Base-by-base conservation (phyloP, 2,888 invertebrate genomes). In the Hemaris fuciformis region DNA sequence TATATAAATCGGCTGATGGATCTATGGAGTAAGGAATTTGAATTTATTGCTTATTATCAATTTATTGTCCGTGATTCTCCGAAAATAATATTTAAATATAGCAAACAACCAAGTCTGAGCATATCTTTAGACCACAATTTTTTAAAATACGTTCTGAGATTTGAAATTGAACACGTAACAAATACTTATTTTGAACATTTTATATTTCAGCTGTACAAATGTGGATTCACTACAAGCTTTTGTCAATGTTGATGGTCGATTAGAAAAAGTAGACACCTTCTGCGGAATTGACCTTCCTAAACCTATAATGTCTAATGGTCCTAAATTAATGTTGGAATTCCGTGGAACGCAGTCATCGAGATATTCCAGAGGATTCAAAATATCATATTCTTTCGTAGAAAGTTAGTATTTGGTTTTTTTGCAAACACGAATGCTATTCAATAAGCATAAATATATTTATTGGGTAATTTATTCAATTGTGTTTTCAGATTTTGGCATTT, bases 301-400 rank as follows among this genome's bases (percentile, higher is more conserved):
- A 71, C 97, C 97, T 62, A 94, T 99, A 69, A 99, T 99, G 98
- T 99, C 98, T 63, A 97, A 96, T 81, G 97, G 97, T 45, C 96
- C 97, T 58, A 94, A 96, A 76, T 93, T 99, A 79, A 95, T 96
- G 81, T 89, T 99, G 62, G 97, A 98, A 86, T 98, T 98, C 83
- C 94, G 95, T 65, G 97, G 97, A 57, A 93, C 95, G 59, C 93
- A 94, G 74, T 96, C 96, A n/a, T 96, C 96, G 25, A 94, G 96
- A 74, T 95, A 95, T 75, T 95, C 96, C 57, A 95, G 96, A 77
- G 98, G 98, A 66, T 98, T 98, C 88, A 96, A 96, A 81, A 97
- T 98, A 67, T 95, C 95, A 63, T 98, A 97, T 89, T 95, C 95
- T 74, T 98, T 98, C 92, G 95, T 97, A 66, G 97, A 97, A 94